Percentiles rank a stretch among this genome's conserved stretches.
Evolutionary conservation across 2,113 vertebrate species (phyloP).

Genomic region (Melanocharis versteri): DNA sequence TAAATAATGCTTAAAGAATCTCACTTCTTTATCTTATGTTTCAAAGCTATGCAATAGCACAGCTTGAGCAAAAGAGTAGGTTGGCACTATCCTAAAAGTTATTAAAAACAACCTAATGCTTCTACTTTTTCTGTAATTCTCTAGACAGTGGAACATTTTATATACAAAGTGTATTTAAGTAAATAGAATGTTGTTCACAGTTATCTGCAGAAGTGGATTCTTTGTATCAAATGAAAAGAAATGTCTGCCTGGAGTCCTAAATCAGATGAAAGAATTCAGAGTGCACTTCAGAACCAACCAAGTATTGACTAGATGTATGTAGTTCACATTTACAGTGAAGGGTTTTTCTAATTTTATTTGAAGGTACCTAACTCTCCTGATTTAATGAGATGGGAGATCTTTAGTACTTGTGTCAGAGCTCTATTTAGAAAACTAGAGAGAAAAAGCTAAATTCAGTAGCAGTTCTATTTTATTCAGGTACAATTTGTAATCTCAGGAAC

Average conservation of each 20-base stretch:
- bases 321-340: not conserved
- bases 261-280: not conserved
- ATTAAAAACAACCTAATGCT: not conserved
- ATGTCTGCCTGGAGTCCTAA: not conserved
- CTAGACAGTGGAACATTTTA: not conserved
- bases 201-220: not conserved
- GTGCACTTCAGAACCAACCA: not conserved
- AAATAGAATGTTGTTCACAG: not conserved
- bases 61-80: not conserved
- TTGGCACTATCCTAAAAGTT: not conserved
- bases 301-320: not conserved
- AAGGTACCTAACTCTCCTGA: not conserved
- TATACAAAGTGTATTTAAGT: slow-evolving; percentile 1
- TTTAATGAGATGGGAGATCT: not conserved
- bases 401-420: not conserved
- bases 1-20: not conserved
- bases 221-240: slow-evolving; percentile 12
- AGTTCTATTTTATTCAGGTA: not conserved
- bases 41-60: not conserved
- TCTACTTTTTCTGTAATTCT: not conserved
- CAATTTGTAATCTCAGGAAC: not conserved
- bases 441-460: not conserved
- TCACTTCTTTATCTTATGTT: not conserved
- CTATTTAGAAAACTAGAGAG: not conserved
- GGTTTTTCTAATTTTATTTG: not conserved